These are phyloP conservation scores for Xerus rutilus DNA, from an alignment of 2,797 vertebrate genomes.

Conservation along the genomic window DNA sequence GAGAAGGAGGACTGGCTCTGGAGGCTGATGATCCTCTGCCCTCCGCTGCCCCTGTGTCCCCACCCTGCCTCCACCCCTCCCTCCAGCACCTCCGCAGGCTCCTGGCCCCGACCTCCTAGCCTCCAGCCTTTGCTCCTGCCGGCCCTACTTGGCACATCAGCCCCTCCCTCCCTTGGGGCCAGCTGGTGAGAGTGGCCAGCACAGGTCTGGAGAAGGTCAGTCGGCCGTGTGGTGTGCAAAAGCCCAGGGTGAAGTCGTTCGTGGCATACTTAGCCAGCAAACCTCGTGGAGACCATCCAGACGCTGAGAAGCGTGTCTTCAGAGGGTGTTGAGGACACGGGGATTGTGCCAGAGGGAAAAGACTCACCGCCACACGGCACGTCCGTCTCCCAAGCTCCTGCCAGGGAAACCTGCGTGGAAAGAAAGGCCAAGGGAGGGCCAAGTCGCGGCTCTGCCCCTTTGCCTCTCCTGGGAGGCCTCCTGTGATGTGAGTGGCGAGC, in stretches of 20 bases:
- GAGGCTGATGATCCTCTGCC: no score
- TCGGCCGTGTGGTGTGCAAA: rapidly evolving
- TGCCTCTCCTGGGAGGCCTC: not conserved
- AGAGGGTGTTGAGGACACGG: not conserved
- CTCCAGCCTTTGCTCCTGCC: not conserved
- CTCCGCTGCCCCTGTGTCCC: no score
- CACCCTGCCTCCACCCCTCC: not conserved
- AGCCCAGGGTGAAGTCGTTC: rapidly evolving
- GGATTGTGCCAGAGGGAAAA: no score
- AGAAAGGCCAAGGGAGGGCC: not conserved
- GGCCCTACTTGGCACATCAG: no score
- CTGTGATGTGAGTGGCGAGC: rapidly evolving
- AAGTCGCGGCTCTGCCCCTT: rapidly evolving
- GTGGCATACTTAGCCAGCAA: rapidly evolving
- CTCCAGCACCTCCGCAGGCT: not conserved
- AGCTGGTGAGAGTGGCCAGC: rapidly evolving
- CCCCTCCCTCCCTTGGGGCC: not conserved
- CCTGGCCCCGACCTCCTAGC: not conserved
- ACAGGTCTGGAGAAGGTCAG: rapidly evolving
- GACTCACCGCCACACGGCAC: no score
- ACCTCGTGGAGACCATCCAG: not conserved
- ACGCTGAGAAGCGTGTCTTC: not conserved
- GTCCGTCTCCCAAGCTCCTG: not conserved
- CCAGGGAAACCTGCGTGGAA: not conserved
- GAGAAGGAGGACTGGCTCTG: no score